Conservation (phyloP, 2,113 vertebrate genomes). For the Pteropus alecto region DNA sequence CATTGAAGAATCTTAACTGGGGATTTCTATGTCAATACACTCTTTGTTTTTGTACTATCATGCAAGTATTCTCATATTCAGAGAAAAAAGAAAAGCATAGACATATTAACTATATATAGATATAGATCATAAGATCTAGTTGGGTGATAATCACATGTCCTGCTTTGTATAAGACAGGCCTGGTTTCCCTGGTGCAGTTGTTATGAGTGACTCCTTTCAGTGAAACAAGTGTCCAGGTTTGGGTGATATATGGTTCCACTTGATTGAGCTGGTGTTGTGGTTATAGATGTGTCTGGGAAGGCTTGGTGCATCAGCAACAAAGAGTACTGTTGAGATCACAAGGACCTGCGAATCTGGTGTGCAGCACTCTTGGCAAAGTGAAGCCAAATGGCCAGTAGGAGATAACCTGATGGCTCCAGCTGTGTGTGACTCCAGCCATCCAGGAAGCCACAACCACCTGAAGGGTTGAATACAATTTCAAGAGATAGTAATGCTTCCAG, state of each 20-base stretch:
- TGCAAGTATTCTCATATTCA: background rate
- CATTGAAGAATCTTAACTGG: background rate
- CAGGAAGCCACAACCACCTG: background rate
- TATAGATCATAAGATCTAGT: background rate
- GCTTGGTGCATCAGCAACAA: background rate
- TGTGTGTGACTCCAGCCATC: background rate
- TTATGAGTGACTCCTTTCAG: background rate
- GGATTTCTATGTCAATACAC: background rate
- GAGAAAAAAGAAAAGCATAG: background rate
- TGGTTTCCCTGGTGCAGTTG: background rate
- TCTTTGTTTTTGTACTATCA: background rate
- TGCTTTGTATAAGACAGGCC: background rate
- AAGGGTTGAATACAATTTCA: background rate
- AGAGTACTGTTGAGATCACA: background rate
- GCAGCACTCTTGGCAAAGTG: background rate
- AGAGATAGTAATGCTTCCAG: background rate
- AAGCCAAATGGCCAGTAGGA: background rate
- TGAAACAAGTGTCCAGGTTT: background rate
- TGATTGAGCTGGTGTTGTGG: background rate
- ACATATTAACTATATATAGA: background rate
- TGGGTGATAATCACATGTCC: background rate
- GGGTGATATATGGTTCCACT: too few species aligned
- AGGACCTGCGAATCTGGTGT: accelerated
- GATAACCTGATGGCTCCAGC: background rate
- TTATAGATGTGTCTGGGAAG: background rate